Base-by-base conservation (phyloP, 1,140 invertebrate genomes). In the Cotesia glomerata region DNA sequence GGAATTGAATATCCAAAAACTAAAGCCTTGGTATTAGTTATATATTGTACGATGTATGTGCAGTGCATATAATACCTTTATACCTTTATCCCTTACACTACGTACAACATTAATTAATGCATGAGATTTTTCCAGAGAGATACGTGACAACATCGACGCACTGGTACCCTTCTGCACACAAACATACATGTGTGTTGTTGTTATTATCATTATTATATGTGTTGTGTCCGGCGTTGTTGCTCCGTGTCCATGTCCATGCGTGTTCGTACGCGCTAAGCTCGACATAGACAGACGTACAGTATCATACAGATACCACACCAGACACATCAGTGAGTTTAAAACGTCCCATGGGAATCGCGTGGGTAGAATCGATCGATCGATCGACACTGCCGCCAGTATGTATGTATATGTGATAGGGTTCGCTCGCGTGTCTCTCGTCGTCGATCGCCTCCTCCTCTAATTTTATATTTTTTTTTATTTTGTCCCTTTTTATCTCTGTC, bases 1-100 rank as follows among this genome's bases (percentile, higher is more conserved):
- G 61, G 70, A 67, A 72, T 72, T 72, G 71, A 66, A 72, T 72
- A 72, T 66, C 63, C 54, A 72, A 72, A 72, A 72, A 67, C 51
- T 63, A 66, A 34, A 58, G 64, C 26, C 36, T 34, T 64, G 35
- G 54, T 58, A 64, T 45, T 26, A 26, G 26, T 26, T 26, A 26
- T 26, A 26, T 26, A 26, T 26, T 26, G 26, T 26, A 26, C 26
- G 26, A 26, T 26, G 26, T 26, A 26, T 26, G 26, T 26, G 26
- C 26, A 26, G 26, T 26, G 26, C 26, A 26, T 26, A 26, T 26
- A 26, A 26, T 26, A 26, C 26, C 26, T 26, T 26, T 26, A 26
- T 26, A 26, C 26, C 26, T 26, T 26, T 26, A 26, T 26, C 2
- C 26, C 26, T 26, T 26, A 26, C 26, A 26, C 26, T 26, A 45